These are phyloP conservation scores for Conger conger DNA, from an alignment of 2,113 vertebrate genomes.

Conservation along the genomic window DNA sequence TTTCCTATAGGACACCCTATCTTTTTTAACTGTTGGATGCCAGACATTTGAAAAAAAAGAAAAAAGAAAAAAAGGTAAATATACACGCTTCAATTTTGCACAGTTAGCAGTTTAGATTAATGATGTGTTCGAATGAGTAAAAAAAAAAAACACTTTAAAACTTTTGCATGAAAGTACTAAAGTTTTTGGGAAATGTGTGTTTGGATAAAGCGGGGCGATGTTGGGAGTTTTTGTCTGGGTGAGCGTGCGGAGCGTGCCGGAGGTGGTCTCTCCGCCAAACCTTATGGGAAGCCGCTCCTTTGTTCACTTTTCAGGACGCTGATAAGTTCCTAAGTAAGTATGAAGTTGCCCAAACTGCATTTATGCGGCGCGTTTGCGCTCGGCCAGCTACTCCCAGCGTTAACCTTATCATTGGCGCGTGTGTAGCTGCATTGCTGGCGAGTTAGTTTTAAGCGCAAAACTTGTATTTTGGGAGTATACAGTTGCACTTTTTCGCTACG, in stretches of 20 bases:
- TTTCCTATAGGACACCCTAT: slow-evolving; percentile 49
- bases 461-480: not conserved
- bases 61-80: slow-evolving; percentile 41
- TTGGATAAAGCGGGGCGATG: slow-evolving; percentile 54
- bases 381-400: not conserved
- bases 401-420: not conserved
- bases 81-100: not conserved
- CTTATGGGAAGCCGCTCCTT: slow-evolving; percentile 61
- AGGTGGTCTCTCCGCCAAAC: slow-evolving; percentile 31
- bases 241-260: slow-evolving; percentile 15
- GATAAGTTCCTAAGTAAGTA: slow-evolving; percentile 47
- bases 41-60: slow-evolving; percentile 46
- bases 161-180: slow-evolving; percentile 53
- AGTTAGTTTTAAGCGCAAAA: slow-evolving; percentile 12
- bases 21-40: slow-evolving; percentile 64
- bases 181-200: slow-evolving; percentile 50
- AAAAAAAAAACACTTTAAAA: slow-evolving; percentile 41
- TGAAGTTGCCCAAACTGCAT: not conserved
- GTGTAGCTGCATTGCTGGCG: not conserved
- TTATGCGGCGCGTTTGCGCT: not conserved
- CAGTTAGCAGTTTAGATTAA: too few relatives aligned
- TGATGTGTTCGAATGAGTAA: not conserved
- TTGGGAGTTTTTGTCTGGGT: slow-evolving; percentile 45
- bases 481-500: not conserved
- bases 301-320: slow-evolving; percentile 62